phyloP scores from a whole-genome alignment of 2,113 vertebrate species.

The Suricata suricatta region DNA sequence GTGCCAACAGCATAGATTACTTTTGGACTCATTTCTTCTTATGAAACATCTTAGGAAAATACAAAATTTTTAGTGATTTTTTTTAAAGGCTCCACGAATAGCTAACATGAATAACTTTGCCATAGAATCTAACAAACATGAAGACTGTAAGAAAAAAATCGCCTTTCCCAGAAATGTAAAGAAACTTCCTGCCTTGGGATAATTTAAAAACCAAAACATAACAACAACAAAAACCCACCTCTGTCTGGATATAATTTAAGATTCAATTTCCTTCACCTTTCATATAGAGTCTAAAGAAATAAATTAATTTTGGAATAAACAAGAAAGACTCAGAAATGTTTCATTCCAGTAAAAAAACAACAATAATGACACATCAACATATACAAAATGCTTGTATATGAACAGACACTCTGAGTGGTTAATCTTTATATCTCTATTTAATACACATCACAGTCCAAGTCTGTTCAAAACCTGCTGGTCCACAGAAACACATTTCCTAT shows the following conservation, averaged over 20 bases:
- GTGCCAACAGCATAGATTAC: background rate
- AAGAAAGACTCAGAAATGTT: background rate
- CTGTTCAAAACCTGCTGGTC: background rate
- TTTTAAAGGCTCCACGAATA: background rate
- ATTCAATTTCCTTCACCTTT: background rate
- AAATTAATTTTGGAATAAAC: background rate
- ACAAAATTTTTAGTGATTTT: background rate
- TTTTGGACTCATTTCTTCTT: constrained; percentile 6
- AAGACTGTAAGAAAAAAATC: background rate
- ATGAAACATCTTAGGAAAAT: background rate
- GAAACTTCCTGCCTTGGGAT: background rate
- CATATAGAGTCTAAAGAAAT: background rate
- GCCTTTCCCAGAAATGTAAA: constrained; percentile 28
- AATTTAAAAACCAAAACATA: background rate
- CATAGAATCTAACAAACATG: constrained; percentile 31
- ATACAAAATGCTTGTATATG: background rate
- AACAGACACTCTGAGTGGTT: background rate
- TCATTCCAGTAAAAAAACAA: background rate
- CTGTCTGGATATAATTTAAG: background rate
- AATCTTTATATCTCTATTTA: background rate
- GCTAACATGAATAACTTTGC: background rate
- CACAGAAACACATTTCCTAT: background rate
- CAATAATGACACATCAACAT: background rate
- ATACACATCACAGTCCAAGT: background rate
- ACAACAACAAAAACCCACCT: background rate